Base-by-base conservation (phyloP, 2,797 vertebrate genomes). In the Steatocranus sp. region DNA sequence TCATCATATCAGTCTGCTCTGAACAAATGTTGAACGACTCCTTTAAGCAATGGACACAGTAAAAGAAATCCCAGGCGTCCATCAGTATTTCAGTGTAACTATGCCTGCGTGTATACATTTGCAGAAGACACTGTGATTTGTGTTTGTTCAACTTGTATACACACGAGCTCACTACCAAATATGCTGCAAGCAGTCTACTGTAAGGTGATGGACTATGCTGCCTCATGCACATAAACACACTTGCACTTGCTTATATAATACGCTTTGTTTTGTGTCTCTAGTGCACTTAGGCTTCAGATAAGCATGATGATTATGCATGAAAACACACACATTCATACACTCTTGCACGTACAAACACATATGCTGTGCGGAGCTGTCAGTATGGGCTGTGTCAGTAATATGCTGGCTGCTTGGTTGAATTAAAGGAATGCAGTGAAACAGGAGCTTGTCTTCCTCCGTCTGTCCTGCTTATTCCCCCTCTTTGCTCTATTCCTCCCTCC, bases 361-460 rank as follows among this genome's bases (percentile, higher is more conserved):
- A 43, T 41, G 23, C 66, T 74, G 81, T 81, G 66, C 80, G 83
- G 86, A 95, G 94, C 94, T 95, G 93, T 97, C 91, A 96, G 95
- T 96, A 95, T 93, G 87, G 89, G 92, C 93, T 91, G 92, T 96
- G 95, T 95, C 93, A 95, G 94, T 95, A 94, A 94, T 95, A 92
- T 96, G 91, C 93, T 94, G 94, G 95, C 89, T 95, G 93, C 95
- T 94, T 94, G 94, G 94, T 95, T 96, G 94, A 88, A 93, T 96
- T 87, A 94, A 93, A 96, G 95, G 96, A 96, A 97, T 94, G 94
- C 89, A 93, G 91, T 96, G 95, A 96, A 96, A 97, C 88, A 88
- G 81, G 94, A 97, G 90, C 86, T 82, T 3, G 41, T 80, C 82
- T 83, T 87, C 80, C 76, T 80, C 83, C 38, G 51, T 75, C 70